Evolutionary conservation across 1,140 invertebrate species (phyloP).

Genomic region (Zaprionus lachaisei): DNA sequence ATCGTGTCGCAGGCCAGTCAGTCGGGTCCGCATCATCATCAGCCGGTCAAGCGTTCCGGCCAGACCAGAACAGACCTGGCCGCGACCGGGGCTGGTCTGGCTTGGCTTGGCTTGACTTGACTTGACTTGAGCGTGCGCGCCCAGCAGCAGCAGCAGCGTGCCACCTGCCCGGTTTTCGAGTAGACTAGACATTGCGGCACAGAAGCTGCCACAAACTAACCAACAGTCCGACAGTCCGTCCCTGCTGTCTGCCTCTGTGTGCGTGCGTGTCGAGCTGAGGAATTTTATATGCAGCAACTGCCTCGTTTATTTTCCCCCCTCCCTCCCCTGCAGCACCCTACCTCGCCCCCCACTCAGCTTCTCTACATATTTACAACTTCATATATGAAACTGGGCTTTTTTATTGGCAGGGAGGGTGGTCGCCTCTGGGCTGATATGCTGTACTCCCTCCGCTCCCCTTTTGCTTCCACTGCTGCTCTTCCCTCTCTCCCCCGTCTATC

Average conservation of each 20-base stretch:
- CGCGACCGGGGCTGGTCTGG: neutral
- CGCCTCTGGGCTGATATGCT: constrained; percentile 19
- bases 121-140: constrained; percentile 37
- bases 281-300: constrained; percentile 78
- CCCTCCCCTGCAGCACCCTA: no score
- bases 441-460: neutral
- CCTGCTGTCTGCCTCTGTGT: constrained; percentile 23
- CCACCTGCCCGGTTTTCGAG: constrained; percentile 33
- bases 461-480: constrained; percentile 21
- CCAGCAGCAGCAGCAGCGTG: constrained; percentile 28
- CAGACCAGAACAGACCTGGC: constrained; percentile 41
- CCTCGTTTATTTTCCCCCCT: constrained; percentile 68
- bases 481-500: constrained; percentile 4
- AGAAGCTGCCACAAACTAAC: constrained; percentile 54
- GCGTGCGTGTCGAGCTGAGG: constrained; percentile 71
- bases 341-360: constrained; percentile 13
- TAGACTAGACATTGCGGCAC: constrained; percentile 71
- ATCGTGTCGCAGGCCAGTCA: constrained; percentile 60
- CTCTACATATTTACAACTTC: constrained; percentile 74
- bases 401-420: constrained; percentile 73
- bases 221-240: neutral
- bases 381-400: constrained; percentile 61
- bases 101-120: constrained; percentile 23
- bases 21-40: constrained; percentile 52
- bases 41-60: constrained; percentile 68